A percentile compares a stretch with the other conserved stretches of the same genome.
These are phyloP conservation scores for Triplophysa dalaica DNA, from an alignment of 2,113 vertebrate genomes.

Conservation along the genomic window DNA sequence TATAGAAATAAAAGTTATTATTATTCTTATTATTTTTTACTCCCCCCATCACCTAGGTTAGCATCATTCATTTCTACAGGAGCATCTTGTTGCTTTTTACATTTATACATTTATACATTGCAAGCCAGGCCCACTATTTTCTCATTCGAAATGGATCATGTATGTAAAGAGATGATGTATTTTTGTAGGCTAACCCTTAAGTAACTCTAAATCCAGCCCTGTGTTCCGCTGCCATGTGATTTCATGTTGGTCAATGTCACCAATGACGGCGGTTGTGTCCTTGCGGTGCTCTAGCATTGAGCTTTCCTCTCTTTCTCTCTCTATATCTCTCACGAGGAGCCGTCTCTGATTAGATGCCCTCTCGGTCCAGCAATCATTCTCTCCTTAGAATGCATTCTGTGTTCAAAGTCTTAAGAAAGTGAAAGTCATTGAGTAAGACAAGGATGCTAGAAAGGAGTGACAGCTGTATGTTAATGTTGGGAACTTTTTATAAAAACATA, in stretches of 20 bases:
- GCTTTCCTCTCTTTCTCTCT: constrained; percentile 7
- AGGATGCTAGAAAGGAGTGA: neutral
- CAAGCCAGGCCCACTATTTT: no score
- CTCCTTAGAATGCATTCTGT: neutral
- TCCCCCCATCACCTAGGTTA: no score
- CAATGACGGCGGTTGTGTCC: constrained; percentile 28
- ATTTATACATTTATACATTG: no score
- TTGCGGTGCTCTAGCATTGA: neutral
- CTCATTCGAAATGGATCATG: no score
- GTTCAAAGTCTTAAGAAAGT: constrained; percentile 15
- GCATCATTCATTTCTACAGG: no score
- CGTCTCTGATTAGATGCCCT: constrained; percentile 40
- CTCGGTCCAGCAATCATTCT: constrained; percentile 32
- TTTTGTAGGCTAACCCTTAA: no score
- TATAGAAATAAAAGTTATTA: no score
- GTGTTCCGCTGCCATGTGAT: constrained; percentile 33
- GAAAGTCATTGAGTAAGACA: constrained; percentile 16
- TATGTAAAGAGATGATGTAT: no score
- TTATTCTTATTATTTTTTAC: no score
- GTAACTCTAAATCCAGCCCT: constrained; percentile 2
- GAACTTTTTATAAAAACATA: no score
- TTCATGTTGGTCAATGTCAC: constrained; percentile 34
- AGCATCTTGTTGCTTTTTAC: no score
- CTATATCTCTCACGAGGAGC: neutral
- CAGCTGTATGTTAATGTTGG: neutral